Conservation (phyloP, 2,888 invertebrate genomes). For the Euzetes globulus region DNA sequence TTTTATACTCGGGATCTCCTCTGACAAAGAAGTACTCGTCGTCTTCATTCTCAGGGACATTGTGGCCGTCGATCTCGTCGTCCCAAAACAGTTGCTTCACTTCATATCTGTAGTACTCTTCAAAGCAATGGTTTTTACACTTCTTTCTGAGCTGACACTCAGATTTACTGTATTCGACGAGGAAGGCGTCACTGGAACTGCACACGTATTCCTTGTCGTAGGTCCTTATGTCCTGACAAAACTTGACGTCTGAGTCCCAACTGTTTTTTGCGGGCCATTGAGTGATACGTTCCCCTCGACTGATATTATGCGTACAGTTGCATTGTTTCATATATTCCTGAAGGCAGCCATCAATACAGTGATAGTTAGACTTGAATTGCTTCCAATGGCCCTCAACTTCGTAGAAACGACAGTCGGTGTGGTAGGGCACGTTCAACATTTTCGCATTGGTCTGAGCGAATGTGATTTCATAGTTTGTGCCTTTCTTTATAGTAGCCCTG, state of each 20-base stretch:
- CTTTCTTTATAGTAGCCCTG: neutral
- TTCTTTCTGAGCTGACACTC: neutral
- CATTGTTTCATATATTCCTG: neutral
- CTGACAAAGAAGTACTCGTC: neutral
- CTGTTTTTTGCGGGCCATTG: neutral
- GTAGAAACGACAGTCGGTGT: neutral
- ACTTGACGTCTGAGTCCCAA: neutral
- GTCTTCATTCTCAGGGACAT: neutral
- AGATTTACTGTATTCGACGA: neutral
- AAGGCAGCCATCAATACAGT: neutral
- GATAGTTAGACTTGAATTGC: neutral
- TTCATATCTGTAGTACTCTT: conserved; percentile 23
- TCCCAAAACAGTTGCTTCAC: neutral
- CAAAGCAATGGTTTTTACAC: neutral
- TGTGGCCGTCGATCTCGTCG: neutral
- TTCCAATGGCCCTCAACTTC: neutral
- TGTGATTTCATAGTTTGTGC: neutral
- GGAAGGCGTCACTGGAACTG: neutral
- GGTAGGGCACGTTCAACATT: neutral
- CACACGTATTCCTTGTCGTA: neutral
- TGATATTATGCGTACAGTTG: neutral
- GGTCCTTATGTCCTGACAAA: neutral
- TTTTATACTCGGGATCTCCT: neutral
- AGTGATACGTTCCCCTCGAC: neutral
- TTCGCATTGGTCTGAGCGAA: neutral